Evolutionary conservation across 2,888 invertebrate genomes (phyloP), one percentile per base, ranked within the genome.

Genomic region (Drosophila kuntzei): DNA sequence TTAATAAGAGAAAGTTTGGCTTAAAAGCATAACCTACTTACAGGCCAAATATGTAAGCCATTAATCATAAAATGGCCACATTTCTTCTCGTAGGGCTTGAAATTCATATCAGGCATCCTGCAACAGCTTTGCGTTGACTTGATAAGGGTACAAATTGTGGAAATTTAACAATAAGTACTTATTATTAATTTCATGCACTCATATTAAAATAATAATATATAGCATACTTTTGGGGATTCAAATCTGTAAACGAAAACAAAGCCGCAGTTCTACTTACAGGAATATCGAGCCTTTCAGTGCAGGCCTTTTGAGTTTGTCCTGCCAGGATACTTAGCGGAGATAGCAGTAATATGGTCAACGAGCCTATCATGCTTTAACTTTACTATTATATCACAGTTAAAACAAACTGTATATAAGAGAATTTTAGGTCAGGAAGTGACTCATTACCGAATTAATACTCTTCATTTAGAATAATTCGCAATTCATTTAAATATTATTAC

Each of bases 91-190:
- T 25, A 62, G 1, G 46, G 4, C 3, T 32, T 3, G 1, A 25
- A n/a, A 41, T 41, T 29, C 1, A 62, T 5, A 4, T 12, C 12
- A 2, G 62, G 55, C 11, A 62, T 3, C 2, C 16, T 39, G 32
- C 62, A 62, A 12, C 62, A 62, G 16, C 22, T 46, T 2, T 37
- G 37, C 7, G 55, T 46, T 1, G 61, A 62, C 62, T 62, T 44
- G 1, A 36, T 29, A 2, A n/a, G 34, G 6, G 5, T 1, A 32
- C 5, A 34, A 0, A 34, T 6, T 34, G n/a, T 6, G 7, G 7
- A n/a, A n/a, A n/a, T 32, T 32, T n/a, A n/a, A n/a, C n/a, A 2
- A 32, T 9, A 27, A 27, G 9, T n/a, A 22, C 41, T 1, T 14
- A 9, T 2, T 8, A n/a, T 6, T 14, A 46, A 11, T 27, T 16